These are phyloP conservation scores for Caenorhabditis uteleia DNA, from an alignment of 2,888 invertebrate species.

Conservation along the genomic window DNA sequence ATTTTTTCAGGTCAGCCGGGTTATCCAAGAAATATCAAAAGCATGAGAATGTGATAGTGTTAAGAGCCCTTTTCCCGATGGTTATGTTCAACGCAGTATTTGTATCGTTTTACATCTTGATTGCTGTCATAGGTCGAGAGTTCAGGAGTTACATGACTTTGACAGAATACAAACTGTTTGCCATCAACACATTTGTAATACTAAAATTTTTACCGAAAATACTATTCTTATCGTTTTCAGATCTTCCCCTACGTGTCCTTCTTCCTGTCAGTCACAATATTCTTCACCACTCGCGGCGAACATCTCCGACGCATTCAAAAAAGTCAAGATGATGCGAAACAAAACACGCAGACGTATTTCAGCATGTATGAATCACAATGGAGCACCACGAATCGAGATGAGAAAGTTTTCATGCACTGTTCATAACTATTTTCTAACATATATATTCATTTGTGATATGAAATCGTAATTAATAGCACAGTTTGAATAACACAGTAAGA, in stretches of 20 bases:
- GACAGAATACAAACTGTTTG: conserved; percentile 16
- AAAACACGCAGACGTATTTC: conserved; percentile 20
- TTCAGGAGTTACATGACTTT: conserved; percentile 14
- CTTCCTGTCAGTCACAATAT: conserved; percentile 19
- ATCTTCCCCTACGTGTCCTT: conserved; percentile 33
- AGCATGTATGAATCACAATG: conserved; percentile 29
- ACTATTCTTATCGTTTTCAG: conserved; percentile 3
- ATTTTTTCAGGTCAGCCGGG: conserved; percentile 12
- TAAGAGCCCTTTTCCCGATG: conserved; percentile 30
- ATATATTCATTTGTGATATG: no score
- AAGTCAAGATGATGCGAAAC: conserved; percentile 4
- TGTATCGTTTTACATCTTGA: conserved; percentile 21
- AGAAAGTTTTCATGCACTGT: no score
- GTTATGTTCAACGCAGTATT: conserved; percentile 23
- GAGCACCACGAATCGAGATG: no score
- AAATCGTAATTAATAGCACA: no score
- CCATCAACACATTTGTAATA: conserved; percentile 33
- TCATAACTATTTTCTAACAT: no score
- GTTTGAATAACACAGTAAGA: no score
- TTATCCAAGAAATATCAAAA: conserved; percentile 30
- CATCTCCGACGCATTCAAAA: conserved; percentile 11
- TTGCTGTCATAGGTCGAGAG: conserved; percentile 14
- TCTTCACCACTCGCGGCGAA: conserved; percentile 16
- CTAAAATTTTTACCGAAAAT: not conserved
- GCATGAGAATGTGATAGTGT: conserved; percentile 28